phyloP scores from a whole-genome alignment of 2,888 invertebrate species.

The Cordilura impudica region DNA sequence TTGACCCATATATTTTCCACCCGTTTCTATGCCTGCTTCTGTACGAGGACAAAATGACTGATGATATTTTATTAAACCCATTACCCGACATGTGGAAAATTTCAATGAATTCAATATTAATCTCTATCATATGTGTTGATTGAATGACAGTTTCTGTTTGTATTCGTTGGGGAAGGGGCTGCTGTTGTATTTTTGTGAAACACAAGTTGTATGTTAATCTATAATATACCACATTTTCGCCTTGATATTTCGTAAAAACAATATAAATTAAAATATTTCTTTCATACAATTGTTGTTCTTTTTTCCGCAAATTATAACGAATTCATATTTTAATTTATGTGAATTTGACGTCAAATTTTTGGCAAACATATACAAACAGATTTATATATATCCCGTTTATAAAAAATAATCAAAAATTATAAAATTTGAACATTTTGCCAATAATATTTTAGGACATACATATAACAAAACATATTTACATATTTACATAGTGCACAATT shows the following conservation, averaged over 20 bases:
- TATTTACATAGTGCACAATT: too few species aligned
- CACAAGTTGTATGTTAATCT: conserved; percentile 10
- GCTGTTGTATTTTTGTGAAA: background rate
- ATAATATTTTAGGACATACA: too few species aligned
- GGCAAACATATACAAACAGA: background rate
- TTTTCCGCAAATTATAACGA: conserved; percentile 12
- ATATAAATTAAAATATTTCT: conserved; percentile 15
- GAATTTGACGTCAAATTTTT: conserved; percentile 22
- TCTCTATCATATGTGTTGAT: conserved; percentile 26
- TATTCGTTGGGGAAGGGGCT: background rate
- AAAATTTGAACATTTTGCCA: background rate
- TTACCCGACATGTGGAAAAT: conserved; percentile 22
- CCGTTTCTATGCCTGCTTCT: conserved; percentile 15
- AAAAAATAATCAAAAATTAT: background rate
- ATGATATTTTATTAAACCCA: background rate
- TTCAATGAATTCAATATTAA: conserved; percentile 32
- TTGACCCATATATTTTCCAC: conserved; percentile 69
- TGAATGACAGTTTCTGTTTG: conserved; percentile 13
- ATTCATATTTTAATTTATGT: background rate
- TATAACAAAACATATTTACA: too few species aligned
- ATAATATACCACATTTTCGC: background rate
- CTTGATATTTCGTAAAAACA: conserved; percentile 12
- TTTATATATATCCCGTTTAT: background rate
- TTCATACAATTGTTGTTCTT: conserved; percentile 5
- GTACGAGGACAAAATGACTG: conserved; percentile 6